These are phyloP conservation scores for Drosophila greeni DNA, from an alignment of 2,888 invertebrate genomes.

Conservation along the genomic window DNA sequence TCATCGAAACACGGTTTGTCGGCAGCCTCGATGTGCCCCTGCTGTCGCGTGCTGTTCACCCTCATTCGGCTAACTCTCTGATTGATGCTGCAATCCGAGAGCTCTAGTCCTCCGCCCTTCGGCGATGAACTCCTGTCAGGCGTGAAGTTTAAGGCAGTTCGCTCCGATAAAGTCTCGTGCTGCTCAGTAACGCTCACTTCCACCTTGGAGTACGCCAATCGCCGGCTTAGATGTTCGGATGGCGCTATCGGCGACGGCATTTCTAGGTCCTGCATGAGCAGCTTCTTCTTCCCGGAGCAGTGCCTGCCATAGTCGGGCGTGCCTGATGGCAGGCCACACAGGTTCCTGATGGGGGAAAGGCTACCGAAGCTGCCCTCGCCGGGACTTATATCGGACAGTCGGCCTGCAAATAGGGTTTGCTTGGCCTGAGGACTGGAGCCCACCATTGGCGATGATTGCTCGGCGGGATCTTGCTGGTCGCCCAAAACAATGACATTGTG, in stretches of 20 bases:
- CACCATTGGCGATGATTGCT: slow-evolving; percentile 39
- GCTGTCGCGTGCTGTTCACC: slow-evolving; percentile 60
- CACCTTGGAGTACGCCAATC: slow-evolving; percentile 35
- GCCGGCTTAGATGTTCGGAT: slow-evolving; percentile 58
- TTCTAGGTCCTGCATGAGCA: slow-evolving; percentile 58
- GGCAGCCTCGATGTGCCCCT: slow-evolving; percentile 26
- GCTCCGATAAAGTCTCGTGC: slow-evolving; percentile 54
- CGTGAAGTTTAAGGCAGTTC: slow-evolving; percentile 61
- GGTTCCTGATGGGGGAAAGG: slow-evolving; percentile 76
- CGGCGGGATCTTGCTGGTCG: slow-evolving; percentile 30
- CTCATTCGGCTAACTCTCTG: slow-evolving; percentile 66
- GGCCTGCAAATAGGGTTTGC: slow-evolving; percentile 67
- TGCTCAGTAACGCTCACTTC: slow-evolving; percentile 42
- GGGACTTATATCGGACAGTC: slow-evolving; percentile 68
- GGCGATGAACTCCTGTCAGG: slow-evolving; percentile 74
- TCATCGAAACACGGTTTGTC: slow-evolving; percentile 27
- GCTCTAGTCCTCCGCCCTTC: slow-evolving; percentile 53
- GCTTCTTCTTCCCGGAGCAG: slow-evolving; percentile 51
- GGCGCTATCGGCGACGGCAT: slow-evolving; percentile 69
- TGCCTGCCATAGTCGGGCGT: slow-evolving; percentile 54
- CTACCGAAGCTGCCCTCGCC: slow-evolving; percentile 75
- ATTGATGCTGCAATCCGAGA: slow-evolving; percentile 73
- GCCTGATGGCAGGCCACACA: slow-evolving; percentile 60
- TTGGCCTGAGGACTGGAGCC: slow-evolving; percentile 66
- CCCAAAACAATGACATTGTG: slow-evolving; percentile 68